Base-by-base conservation (phyloP, 2,797 vertebrate genomes). In the Galago senegalensis region DNA sequence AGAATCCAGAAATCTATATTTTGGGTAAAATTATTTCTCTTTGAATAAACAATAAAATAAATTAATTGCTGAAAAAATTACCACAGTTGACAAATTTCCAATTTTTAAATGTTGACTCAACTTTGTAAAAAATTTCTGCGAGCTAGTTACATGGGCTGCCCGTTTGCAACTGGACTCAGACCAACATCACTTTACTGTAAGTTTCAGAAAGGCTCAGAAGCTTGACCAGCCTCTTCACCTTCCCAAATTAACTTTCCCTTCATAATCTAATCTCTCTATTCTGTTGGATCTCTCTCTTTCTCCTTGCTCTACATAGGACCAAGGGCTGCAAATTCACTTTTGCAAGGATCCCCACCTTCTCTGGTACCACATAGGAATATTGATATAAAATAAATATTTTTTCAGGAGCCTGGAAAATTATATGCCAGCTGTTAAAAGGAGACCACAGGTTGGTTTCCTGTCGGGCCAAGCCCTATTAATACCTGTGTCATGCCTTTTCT, bases 41-140 rank as follows among this genome's bases (percentile, higher is more conserved):
- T 80, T 37, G 53, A 10, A 80, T 37, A 58, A 80, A 58, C 37
- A 58, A 58, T 58, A 80, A 79, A 58, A 25, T 23, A 13, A 37
- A 37, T 7, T 58, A 58, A 34, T 25, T 79, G 34, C 10, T 25
- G 53, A 80, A 25, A 1, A 80, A 58, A 58, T 14, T 37, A 80
- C n/a, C n/a, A 25, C 53, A 37, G 23, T 27, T 58, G 53, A 80
- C n/a, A 58, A 80, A 58, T 10, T 80, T 88, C 82, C 37, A 65
- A 84, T 80, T 85, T 94, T 89, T 89, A 93, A 94, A 85, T 1
- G 6, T 37, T 79, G 61, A n/a, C 23, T 80, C 46, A 76, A 80
- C 5, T 86, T 89, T 1, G 11, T 3, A 87, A 89, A 23, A 40
- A 4, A 87, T 18, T 80, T 65, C 43, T 76, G 76, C 43, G 40